These are phyloP conservation scores for Scaptomyza hsui DNA, from an alignment of 1,140 invertebrate genomes.

Conservation along the genomic window DNA sequence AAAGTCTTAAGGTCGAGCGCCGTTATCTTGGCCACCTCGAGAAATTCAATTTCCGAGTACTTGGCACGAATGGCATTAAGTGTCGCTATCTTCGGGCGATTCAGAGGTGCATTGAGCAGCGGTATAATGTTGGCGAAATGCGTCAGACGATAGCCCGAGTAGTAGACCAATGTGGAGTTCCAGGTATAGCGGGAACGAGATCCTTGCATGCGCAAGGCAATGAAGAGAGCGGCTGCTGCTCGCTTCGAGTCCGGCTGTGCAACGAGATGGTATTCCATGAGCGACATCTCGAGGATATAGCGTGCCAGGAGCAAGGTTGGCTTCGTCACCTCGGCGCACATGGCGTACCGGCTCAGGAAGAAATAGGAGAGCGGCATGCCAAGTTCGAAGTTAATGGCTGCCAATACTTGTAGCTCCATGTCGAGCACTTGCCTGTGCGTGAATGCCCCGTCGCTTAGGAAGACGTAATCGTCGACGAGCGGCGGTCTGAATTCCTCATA, in stretches of 20 bases:
- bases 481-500: slow-evolving; percentile 97
- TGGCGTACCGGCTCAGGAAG: slow-evolving; percentile 96
- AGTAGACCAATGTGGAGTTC: slow-evolving; percentile 92
- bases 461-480: slow-evolving; percentile 97
- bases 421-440: slow-evolving; percentile 91
- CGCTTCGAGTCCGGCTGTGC: slow-evolving; percentile 92
- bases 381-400: slow-evolving; percentile 94
- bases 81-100: slow-evolving; percentile 89
- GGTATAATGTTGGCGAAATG: slow-evolving; percentile 90
- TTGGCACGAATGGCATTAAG: slow-evolving; percentile 95
- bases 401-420: slow-evolving; percentile 96
- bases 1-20: slow-evolving; percentile 84
- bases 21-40: slow-evolving; percentile 90
- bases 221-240: slow-evolving; percentile 92
- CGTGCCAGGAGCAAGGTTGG: slow-evolving; percentile 95
- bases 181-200: slow-evolving; percentile 84
- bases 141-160: slow-evolving; percentile 91
- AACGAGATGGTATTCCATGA: slow-evolving; percentile 96
- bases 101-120: slow-evolving; percentile 91
- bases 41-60: slow-evolving; percentile 97
- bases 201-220: slow-evolving; percentile 94
- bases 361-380: slow-evolving; percentile 97
- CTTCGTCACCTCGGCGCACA: slow-evolving; percentile 95
- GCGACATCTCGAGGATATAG: slow-evolving; percentile 95
- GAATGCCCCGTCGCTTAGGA: slow-evolving; percentile 98